phyloP scores from a whole-genome alignment of 2,113 vertebrate genomes.

The Urocitellus parryii region DNA sequence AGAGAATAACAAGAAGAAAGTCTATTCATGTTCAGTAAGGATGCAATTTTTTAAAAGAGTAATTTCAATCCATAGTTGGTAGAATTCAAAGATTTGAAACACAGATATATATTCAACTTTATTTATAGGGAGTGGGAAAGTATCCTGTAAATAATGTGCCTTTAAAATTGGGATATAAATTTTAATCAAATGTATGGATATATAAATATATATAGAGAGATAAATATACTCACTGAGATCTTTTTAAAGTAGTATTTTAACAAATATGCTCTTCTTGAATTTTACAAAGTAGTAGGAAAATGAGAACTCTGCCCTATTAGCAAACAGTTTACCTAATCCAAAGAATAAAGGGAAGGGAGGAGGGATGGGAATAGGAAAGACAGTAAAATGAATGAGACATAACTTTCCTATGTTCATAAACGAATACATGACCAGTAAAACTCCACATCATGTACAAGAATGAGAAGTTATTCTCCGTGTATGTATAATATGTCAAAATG shows the following conservation, averaged over 20 bases:
- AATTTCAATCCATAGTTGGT: background rate
- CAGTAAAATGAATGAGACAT: no score
- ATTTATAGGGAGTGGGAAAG: background rate
- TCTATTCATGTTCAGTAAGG: background rate
- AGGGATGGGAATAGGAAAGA: no score
- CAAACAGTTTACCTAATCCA: background rate
- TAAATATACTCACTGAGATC: background rate
- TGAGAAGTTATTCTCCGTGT: no score
- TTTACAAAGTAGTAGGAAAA: slow-evolving; percentile 64
- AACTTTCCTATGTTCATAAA: no score
- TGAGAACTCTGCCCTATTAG: slow-evolving; percentile 2
- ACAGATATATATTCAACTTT: background rate
- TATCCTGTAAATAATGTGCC: background rate
- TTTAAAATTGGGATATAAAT: slow-evolving; percentile 29
- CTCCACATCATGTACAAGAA: no score
- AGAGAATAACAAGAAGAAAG: background rate
- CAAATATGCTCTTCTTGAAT: slow-evolving; percentile 32
- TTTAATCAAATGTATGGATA: slow-evolving; percentile 42
- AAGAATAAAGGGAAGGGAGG: no score
- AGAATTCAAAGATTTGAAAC: background rate
- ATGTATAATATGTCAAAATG: no score
- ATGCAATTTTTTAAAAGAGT: background rate
- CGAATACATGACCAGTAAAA: no score
- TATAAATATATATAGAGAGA: no score
- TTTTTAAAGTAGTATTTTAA: background rate